Conservation (phyloP, 1,140 invertebrate genomes). For the Campodea augens region DNA sequence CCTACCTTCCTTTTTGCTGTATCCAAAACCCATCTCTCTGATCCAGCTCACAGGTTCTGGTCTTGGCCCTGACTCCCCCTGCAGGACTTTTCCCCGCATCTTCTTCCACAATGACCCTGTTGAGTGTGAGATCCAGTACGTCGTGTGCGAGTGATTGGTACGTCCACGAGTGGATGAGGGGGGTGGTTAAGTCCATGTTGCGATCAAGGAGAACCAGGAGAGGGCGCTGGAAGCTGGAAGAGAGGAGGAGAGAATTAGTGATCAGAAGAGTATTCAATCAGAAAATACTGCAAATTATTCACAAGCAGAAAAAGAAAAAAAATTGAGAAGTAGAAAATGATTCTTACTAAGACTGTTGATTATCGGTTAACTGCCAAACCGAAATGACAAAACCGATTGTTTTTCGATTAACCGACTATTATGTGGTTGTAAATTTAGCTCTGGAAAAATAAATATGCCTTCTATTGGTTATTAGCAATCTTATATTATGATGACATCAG, state of each 20-base stretch:
- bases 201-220: slow-evolving; percentile 83
- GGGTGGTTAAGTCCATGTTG: slow-evolving; percentile 91
- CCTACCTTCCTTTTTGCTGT: slow-evolving; percentile 57
- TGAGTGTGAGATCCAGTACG: slow-evolving; percentile 75
- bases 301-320: neutral
- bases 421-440: no score
- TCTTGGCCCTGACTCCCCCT: slow-evolving; percentile 45
- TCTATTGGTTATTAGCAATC: no score
- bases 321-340: no score
- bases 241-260: slow-evolving; percentile 5
- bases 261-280: neutral
- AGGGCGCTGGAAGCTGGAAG: slow-evolving; percentile 76
- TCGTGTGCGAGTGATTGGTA: slow-evolving; percentile 95
- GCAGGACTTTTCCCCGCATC: slow-evolving; percentile 26
- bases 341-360: no score
- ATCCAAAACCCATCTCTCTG: slow-evolving; percentile 78
- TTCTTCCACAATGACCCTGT: slow-evolving; percentile 66
- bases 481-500: no score
- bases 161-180: slow-evolving; percentile 98
- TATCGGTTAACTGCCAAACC: no score
- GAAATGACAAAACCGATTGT: no score
- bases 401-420: no score
- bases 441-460: no score
- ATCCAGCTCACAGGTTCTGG: slow-evolving; percentile 78
- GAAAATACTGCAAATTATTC: neutral